Base-by-base conservation (phyloP, 2,113 vertebrate species). In the Halcyon senegalensis region DNA sequence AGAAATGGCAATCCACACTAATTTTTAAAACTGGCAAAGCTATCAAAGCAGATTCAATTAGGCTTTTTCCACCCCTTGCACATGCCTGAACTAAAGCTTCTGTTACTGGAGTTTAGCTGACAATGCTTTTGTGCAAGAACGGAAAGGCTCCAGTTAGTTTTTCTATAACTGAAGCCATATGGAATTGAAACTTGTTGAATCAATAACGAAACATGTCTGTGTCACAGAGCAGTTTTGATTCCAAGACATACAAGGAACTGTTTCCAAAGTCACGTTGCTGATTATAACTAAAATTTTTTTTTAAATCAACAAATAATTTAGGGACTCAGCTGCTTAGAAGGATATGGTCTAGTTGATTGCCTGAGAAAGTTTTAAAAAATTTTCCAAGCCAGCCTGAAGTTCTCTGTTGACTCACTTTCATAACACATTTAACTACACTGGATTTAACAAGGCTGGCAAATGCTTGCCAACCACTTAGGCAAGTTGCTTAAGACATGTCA, bases 91-190 rank as follows among this genome's bases (percentile, higher is more conserved):
- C 89, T 90, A 87, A 95, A 95, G 74, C 74, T 93, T 86, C 77
- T 80, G 81, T 84, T 94, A 68, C 20, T 94, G 53, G 70, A 94
- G 87, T 79, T 91, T 55, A 94, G 93, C 96, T 97, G 95, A 94
- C 25, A 5, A 82, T 89, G 58, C 67, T 92, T 95, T 96, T 89
- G 87, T 92, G 74, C 44, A 66, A 87, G 92, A 85, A 94, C 94
- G 90, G 87, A 96, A 90, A 81, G 73, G 69, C 86, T 95, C 56
- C 60, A 79, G 68, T 60, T 80, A 92, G 88, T 64, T 92, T 89
- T 88, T 90, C 72, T 89, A 79, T 96, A 96, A 96, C 76, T 76
- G 91, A 96, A 95, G 89, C 94, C 96, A 96, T 93, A 96, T 77
- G 94, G 96, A 82, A 87, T 31, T 80, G 63, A 94, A 93, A 94